Percentiles rank a stretch among this genome's conserved stretches.
Conservation (phyloP, 2,888 invertebrate genomes). For the Oxycera nigricornis region DNA sequence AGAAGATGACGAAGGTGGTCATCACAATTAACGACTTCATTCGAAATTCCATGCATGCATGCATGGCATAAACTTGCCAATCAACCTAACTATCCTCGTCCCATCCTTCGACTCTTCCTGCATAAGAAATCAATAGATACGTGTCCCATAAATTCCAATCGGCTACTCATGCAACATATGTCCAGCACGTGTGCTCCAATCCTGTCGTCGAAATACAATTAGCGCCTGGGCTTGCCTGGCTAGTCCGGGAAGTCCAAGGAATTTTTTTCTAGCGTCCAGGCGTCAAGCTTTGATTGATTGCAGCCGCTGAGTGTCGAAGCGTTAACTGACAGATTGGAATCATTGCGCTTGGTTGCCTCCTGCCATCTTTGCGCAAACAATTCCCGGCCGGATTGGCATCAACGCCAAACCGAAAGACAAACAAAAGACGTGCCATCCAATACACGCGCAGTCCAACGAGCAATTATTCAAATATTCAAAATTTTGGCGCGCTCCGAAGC, state of each 20-base stretch:
- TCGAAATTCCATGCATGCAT: not conserved
- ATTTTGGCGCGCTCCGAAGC: not conserved
- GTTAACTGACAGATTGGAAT: constrained; percentile 18
- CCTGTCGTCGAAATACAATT: constrained; percentile 15
- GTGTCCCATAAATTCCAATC: not conserved
- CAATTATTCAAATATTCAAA: constrained; percentile 23
- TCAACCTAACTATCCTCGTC: not conserved
- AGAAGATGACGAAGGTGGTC: not conserved
- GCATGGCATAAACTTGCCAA: not conserved
- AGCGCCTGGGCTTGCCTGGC: not conserved
- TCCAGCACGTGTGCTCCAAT: not conserved
- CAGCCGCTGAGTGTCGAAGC: constrained; percentile 12
- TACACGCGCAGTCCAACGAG: not conserved
- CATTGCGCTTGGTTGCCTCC: constrained; percentile 10
- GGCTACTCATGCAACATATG: not conserved
- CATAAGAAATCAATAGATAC: not conserved
- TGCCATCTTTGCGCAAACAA: not conserved
- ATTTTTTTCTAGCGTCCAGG: not conserved
- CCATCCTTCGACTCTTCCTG: not conserved
- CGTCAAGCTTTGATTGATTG: constrained; percentile 28
- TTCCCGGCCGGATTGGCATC: not conserved
- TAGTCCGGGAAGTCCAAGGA: not conserved
- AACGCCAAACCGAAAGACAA: not conserved
- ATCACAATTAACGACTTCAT: not conserved
- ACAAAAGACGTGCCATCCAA: not conserved